Evolutionary conservation across 2,888 invertebrate species (phyloP), one percentile per base, ranked within the genome.

Genomic region (Agriopis leucophaearia): DNA sequence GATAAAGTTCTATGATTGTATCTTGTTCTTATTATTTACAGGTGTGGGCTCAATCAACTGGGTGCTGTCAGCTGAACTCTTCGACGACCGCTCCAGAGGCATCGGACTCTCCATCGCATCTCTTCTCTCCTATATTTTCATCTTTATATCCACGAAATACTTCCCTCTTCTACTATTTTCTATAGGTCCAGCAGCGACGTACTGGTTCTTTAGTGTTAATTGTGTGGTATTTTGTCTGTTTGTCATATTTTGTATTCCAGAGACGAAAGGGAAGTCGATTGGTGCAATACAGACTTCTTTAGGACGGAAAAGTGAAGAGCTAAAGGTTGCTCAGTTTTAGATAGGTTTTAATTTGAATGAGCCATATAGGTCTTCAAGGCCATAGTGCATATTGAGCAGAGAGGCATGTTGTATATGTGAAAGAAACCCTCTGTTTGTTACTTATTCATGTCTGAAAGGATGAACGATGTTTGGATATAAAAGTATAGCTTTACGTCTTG

Each of bases 221-320:
- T 82, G 84, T 58, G 60, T 87, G 1, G 44, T 80, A 0, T 66
- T 81, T 0, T 75, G 78, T 42, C 6, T 78, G 4, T 81, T 86
- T 54, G 74, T 87, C 1, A 18, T 78, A 15, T 74, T 84, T 15
- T 81, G 79, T 56, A 67, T 92, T 5, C 92, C 92, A 0, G 92
- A 92, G 62, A 92, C 91, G 2, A 91, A 90, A 36, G 90, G 90
- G 0, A 91, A 87, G 48, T 82, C 81, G 2, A 86, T 91, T 52
- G 73, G 74, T 0, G 90, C 91, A 61, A 91, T 92, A 12, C 91
- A 92, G 65, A 27, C 50, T 13, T 15, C 59, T 13, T 42, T 59
- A 50, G 59, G 59, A 5, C 13, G 6, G 2, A 48, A 58, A 12
- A 48, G 8, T 15, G 38, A 58, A 12, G 42, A n/a, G 8, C n/a